Evolutionary conservation across 1,140 invertebrate genomes (phyloP).

Genomic region (Ooceraea biroi): DNA sequence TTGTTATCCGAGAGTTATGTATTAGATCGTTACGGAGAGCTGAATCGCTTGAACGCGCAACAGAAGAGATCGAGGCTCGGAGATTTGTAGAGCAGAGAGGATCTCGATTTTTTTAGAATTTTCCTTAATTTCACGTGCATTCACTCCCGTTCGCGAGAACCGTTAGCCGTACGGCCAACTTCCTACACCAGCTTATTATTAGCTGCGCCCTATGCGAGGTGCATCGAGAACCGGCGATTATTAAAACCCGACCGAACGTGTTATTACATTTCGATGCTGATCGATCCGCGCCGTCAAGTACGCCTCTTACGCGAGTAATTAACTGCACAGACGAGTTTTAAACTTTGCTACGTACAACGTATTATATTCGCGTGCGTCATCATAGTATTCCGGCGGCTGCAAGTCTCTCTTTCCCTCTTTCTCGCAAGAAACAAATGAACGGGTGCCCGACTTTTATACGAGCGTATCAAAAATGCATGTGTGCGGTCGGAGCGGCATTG

Average conservation of each 20-base stretch:
- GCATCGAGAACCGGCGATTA: constrained; percentile 34
- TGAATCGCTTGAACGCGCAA: too few relatives aligned
- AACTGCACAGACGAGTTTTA: constrained; percentile 12
- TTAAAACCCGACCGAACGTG: constrained; percentile 21
- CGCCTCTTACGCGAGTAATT: constrained; percentile 31
- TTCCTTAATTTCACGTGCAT: constrained; percentile 43
- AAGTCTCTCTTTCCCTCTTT: background rate
- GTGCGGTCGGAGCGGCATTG: constrained; percentile 4
- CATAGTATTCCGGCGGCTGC: background rate
- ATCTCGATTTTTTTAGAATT: constrained; percentile 37
- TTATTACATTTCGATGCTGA: constrained; percentile 47
- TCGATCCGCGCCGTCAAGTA: constrained; percentile 2
- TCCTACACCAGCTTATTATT: constrained; percentile 50
- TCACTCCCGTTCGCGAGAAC: constrained; percentile 45
- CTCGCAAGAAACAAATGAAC: constrained; percentile 19
- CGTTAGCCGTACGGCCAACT: constrained; percentile 39
- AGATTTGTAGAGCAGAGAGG: background rate
- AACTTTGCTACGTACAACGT: background rate
- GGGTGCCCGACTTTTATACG: constrained; percentile 29
- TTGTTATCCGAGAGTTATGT: too few relatives aligned
- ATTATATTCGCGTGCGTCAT: background rate
- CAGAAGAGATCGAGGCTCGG: background rate
- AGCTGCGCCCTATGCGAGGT: constrained; percentile 28
- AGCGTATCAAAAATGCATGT: constrained; percentile 30
- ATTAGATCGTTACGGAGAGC: too few relatives aligned